Base-by-base conservation (phyloP, 2,797 vertebrate species). In the Odontamblyopus rebecca region DNA sequence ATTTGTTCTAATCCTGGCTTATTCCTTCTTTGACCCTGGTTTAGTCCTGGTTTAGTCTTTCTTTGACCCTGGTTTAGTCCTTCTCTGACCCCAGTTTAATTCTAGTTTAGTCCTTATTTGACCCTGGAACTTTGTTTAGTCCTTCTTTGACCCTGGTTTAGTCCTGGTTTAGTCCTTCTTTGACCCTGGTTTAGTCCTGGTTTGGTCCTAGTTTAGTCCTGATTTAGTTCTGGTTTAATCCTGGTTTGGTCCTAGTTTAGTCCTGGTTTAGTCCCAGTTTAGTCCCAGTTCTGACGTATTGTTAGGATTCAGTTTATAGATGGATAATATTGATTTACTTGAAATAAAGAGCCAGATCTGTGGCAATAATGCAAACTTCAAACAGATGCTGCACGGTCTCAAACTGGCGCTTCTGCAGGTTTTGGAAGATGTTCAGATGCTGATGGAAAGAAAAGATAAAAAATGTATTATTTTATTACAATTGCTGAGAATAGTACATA, bases 311-410 rank as follows among this genome's bases (percentile, higher is more conserved):
- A 57, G 23, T 26, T 1, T 30, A 1, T 18, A 29, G 0, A 15
- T 7, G 2, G 69, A 8, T 60, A 56, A 70, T 23, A 48, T n/a
- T 5, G 48, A n/a, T 95, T 70, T 93, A 98, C 97, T 98, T 98
- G 92, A 98, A 98, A 89, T 98, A 98, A 65, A 98, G 93, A 61
- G 97, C 96, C 89, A 98, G 92, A 85, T 98, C 97, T 60, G 96
- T 98, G 72, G 96, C 96, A 88, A 98, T 97, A 67, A 98, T 98
- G 83, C 96, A 96, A 68, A 98, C 95, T 90, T 98, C 97, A 86
- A 98, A 97, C 88, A 98, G 93, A 86, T 96, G 96, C 84, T 96
- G 94, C 77, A 97, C 96, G 0, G 93, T 96, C 92, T 98, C 97
- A 90, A 93, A 96, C 86, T 98, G 97, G 6, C 94, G 94, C 86